These are phyloP conservation scores for Dicranocentrus wangi DNA, from an alignment of 2,888 invertebrate genomes.

Conservation along the genomic window DNA sequence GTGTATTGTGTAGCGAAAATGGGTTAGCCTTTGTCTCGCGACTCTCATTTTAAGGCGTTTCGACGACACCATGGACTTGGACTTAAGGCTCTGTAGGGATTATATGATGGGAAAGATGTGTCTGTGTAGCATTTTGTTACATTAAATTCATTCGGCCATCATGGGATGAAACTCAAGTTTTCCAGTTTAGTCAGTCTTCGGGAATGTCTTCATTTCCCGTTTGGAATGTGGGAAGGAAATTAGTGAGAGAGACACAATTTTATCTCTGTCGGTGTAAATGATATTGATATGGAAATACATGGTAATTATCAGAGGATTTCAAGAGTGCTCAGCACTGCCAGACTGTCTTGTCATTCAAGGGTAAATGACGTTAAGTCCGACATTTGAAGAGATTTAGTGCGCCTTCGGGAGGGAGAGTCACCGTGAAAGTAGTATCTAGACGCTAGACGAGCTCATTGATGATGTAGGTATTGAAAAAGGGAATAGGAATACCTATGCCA, in stretches of 20 bases:
- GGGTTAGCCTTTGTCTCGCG: too few relatives aligned
- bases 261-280: background rate
- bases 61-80: too few relatives aligned
- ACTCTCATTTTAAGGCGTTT: too few relatives aligned
- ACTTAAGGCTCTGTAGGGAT: too few relatives aligned
- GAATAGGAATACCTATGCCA: background rate
- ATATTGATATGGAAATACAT: slow-evolving; percentile 11
- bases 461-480: background rate
- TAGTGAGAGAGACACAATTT: slow-evolving; percentile 10
- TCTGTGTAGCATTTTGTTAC: too few relatives aligned
- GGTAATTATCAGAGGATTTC: slow-evolving; percentile 29
- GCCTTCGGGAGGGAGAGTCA: background rate
- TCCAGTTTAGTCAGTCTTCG: background rate
- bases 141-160: too few relatives aligned
- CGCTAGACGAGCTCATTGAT: background rate
- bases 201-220: background rate
- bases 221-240: background rate
- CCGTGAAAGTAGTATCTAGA: background rate
- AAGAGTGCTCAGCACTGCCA: background rate
- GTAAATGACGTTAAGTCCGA: slow-evolving; percentile 4
- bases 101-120: too few relatives aligned
- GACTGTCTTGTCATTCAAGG: slow-evolving; percentile 5
- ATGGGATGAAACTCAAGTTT: too few relatives aligned
- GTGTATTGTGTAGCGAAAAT: too few relatives aligned
- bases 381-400: slow-evolving; percentile 12